Evolutionary conservation across 35 echinoderm and acorn worm species (phyloP), one percentile per base, ranked within the genome.

Genomic region (Ptychodera flava): DNA sequence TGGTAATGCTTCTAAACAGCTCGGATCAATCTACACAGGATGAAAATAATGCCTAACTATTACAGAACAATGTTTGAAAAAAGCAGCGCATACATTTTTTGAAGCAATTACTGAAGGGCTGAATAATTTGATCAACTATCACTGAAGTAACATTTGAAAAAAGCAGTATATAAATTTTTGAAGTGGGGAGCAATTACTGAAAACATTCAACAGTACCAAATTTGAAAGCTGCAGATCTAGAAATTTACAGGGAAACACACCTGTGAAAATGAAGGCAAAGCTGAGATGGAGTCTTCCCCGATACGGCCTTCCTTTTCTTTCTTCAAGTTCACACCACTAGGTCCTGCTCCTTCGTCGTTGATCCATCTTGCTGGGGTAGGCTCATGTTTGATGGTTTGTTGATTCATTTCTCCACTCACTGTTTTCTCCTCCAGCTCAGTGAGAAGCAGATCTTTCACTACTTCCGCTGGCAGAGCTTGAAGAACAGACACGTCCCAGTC

Each of bases 1-100:
- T 31, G 95, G 95, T 0, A 97, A 90, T 1, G 95, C 95, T 35
- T 97, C 95, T 27, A 97, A 78, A 87, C 89, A 97, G 31, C 86
- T 86, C 15, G 92, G 95, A 85, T 97, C 95, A 88, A 97, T 89
- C 95, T 97, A 45, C 34, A 45, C 38, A 64, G 32, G 22, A n/a
- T n/a, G n/a, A n/a, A n/a, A n/a, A n/a, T n/a, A n/a, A n/a, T n/a
- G n/a, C n/a, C n/a, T n/a, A n/a, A n/a, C n/a, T n/a, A n/a, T n/a
- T n/a, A n/a, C n/a, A n/a, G n/a, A n/a, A n/a, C n/a, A n/a, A n/a
- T n/a, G n/a, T n/a, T n/a, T n/a, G n/a, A n/a, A n/a, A n/a, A n/a
- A n/a, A n/a, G n/a, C n/a, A n/a, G n/a, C n/a, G n/a, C n/a, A n/a
- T n/a, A n/a, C n/a, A n/a, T n/a, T n/a, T n/a, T n/a, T n/a, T n/a